Evolutionary conservation across 1,140 invertebrate genomes (phyloP).

Genomic region (Littorina saxatilis): DNA sequence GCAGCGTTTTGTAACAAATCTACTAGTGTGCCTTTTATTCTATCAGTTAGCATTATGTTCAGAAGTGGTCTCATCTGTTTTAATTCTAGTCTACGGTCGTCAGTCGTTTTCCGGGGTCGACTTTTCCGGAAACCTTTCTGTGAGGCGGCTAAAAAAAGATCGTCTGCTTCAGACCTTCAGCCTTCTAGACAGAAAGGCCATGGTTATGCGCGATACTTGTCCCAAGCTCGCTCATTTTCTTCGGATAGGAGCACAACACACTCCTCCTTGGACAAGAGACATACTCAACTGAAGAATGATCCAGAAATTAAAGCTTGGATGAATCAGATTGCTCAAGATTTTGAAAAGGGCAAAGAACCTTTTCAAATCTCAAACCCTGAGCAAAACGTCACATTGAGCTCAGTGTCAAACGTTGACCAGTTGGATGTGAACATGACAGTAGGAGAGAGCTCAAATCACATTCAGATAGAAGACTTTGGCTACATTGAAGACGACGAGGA

Average conservation of each 20-base stretch:
- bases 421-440: neutral
- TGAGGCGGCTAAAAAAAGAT: no score
- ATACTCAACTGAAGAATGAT: neutral
- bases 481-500: slow-evolving; percentile 15
- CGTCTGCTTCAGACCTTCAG: no score
- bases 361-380: neutral
- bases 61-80: no score
- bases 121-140: no score
- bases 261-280: neutral
- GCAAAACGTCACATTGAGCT: neutral
- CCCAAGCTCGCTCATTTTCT: neutral
- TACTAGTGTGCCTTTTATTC: no score
- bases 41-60: no score
- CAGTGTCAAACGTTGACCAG: neutral
- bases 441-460: neutral
- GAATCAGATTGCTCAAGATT: slow-evolving; percentile 9
- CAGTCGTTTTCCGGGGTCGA: no score
- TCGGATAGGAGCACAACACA: neutral
- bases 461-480: slow-evolving; percentile 29
- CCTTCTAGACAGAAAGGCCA: no score
- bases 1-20: no score
- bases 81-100: no score
- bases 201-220: no score
- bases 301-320: slow-evolving; percentile 6
- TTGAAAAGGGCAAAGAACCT: neutral